Percentiles rank a stretch among this genome's conserved stretches.
These are phyloP conservation scores for Drosophila kanapiae DNA, from an alignment of 1,140 invertebrate species.

Conservation along the genomic window DNA sequence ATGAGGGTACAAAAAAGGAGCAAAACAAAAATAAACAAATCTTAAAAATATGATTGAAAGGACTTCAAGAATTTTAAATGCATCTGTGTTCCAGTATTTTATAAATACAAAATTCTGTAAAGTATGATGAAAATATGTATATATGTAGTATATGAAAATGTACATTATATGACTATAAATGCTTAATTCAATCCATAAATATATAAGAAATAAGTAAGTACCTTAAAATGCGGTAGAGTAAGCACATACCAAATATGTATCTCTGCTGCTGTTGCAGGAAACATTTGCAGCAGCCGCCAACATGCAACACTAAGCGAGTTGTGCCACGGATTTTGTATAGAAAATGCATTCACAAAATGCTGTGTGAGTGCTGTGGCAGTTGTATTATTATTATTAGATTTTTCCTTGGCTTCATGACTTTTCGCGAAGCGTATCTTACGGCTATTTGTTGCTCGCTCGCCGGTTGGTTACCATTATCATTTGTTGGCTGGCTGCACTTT, in stretches of 20 bases:
- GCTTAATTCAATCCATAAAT: not conserved
- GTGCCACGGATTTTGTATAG: constrained; percentile 31
- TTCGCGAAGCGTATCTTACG: constrained; percentile 58
- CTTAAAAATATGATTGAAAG: too few relatives aligned
- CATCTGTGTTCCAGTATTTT: too few relatives aligned
- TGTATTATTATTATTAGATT: constrained; percentile 77
- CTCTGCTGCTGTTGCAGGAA: constrained; percentile 44
- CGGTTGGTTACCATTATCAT: constrained; percentile 69
- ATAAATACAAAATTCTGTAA: too few relatives aligned
- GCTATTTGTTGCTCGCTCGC: constrained; percentile 48
- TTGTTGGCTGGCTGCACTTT: constrained; percentile 79
- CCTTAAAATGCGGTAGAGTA: not conserved
- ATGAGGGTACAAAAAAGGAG: too few relatives aligned
- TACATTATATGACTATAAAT: not conserved
- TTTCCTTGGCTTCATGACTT: constrained; percentile 60
- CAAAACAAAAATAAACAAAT: too few relatives aligned
- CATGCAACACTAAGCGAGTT: constrained; percentile 38
- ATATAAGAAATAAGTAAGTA: not conserved
- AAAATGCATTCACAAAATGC: constrained; percentile 33
- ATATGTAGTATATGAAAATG: too few relatives aligned
- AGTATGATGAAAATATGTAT: too few relatives aligned
- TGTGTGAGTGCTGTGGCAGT: constrained; percentile 24
- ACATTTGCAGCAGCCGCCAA: constrained; percentile 38
- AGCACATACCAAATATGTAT: not conserved
- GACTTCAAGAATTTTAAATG: too few relatives aligned